These are phyloP conservation scores for Astur gentilis DNA, from an alignment of 2,113 vertebrate species.

Conservation along the genomic window DNA sequence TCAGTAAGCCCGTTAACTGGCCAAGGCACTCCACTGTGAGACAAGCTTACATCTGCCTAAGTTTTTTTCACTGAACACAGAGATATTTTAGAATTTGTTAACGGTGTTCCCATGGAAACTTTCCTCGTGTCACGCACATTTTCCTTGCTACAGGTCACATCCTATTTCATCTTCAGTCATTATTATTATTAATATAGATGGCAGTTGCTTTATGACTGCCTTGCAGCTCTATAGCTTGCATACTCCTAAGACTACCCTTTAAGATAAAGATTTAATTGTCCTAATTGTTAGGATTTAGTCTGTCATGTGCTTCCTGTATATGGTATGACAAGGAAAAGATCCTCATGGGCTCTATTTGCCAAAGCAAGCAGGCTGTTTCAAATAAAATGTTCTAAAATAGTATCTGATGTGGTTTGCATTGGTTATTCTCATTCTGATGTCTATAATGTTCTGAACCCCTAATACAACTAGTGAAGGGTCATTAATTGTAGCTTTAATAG, in stretches of 20 bases:
- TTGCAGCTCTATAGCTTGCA: not conserved
- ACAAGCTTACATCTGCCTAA: not conserved
- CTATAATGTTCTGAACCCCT: not conserved
- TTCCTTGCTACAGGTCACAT: conserved; percentile 19
- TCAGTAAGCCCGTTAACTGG: not conserved
- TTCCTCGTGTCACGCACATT: not conserved
- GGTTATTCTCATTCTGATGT: not conserved
- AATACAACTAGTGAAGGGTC: not conserved
- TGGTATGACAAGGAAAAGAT: not conserved
- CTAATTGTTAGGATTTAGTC: not conserved
- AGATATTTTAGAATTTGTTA: not conserved
- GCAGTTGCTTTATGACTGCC: not conserved
- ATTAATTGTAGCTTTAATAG: not conserved
- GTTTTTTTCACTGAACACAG: not conserved
- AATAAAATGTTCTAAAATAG: not conserved
- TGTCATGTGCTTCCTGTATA: not conserved
- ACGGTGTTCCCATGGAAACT: conserved; percentile 38
- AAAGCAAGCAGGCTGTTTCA: not conserved
- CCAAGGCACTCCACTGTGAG: not conserved
- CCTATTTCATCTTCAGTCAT: not conserved
- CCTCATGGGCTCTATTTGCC: not conserved
- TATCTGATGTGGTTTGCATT: not conserved
- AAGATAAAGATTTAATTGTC: not conserved
- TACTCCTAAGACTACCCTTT: not conserved
- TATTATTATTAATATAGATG: not conserved